phyloP scores from a whole-genome alignment of 2,888 invertebrate species.

The Drosophila anceps region DNA sequence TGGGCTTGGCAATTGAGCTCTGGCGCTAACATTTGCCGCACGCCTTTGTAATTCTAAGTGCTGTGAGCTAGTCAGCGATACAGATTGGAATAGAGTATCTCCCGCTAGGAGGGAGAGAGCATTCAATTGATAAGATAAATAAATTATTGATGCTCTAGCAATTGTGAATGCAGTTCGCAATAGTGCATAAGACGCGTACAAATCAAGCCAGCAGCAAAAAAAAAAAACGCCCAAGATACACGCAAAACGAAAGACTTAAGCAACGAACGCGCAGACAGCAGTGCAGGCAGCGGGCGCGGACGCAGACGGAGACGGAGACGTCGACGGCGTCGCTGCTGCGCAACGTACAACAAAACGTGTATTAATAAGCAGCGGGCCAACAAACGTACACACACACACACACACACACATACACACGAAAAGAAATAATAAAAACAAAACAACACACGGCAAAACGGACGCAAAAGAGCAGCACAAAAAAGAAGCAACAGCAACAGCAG shows the following conservation, averaged over 20 bases:
- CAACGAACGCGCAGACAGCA: constrained; percentile 65
- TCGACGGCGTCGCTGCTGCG: constrained; percentile 44
- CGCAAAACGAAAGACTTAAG: constrained; percentile 74
- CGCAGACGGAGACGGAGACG: constrained; percentile 37
- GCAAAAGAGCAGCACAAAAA: constrained; percentile 72
- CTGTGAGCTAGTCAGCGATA: constrained; percentile 2
- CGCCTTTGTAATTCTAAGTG: constrained; percentile 50
- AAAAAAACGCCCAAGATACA: constrained; percentile 48
- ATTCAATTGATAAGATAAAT: constrained; percentile 24
- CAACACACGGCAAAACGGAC: constrained; percentile 71
- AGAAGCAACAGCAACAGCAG: constrained; percentile 59
- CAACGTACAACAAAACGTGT: constrained; percentile 71
- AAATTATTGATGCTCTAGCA: constrained; percentile 32
- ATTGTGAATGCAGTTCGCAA: constrained; percentile 27
- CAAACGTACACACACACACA: background rate
- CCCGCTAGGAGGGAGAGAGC: background rate
- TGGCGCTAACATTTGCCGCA: constrained; percentile 76
- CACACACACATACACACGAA: background rate
- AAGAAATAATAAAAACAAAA: constrained; percentile 56
- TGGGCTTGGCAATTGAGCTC: constrained; percentile 48
- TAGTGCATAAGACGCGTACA: constrained; percentile 30
- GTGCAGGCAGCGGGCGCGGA: constrained; percentile 43
- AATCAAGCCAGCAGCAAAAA: constrained; percentile 44
- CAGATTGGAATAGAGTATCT: background rate
- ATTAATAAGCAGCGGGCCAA: constrained; percentile 76